A percentile compares a stretch with the other conserved stretches of the same genome.
phyloP scores from a whole-genome alignment of 2,888 invertebrate species.

The Metacarcinus magister region DNA sequence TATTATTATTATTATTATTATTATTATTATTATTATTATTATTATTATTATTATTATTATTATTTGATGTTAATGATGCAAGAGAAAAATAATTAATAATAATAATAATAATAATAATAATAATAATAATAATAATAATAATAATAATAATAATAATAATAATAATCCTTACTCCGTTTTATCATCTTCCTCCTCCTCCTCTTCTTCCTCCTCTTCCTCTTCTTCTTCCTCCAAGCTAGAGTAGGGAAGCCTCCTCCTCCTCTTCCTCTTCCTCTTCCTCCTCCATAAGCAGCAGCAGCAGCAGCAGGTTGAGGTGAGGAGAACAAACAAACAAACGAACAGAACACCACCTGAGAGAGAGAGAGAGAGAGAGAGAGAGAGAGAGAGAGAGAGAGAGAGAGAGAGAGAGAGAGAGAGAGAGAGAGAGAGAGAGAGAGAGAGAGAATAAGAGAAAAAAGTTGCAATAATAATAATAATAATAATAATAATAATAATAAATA shows the following conservation, averaged over 20 bases:
- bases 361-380: neutral
- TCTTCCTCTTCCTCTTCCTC: no score
- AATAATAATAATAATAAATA: neutral
- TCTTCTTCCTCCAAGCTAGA: neutral
- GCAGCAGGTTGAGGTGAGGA: neutral
- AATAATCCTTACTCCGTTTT: neutral
- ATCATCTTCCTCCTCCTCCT: neutral
- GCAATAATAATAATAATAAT: no score
- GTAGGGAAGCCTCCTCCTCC: no score
- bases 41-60: no score
- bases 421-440: no score
- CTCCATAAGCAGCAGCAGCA: no score
- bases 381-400: neutral
- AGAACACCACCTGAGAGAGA: neutral
- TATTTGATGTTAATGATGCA: no score
- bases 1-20: no score
- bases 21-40: no score
- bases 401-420: no score
- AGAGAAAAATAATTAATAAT: no score
- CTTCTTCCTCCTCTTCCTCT: slow-evolving; percentile 10
- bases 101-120: neutral
- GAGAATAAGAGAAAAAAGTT: no score
- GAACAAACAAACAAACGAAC: neutral
- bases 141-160: slow-evolving; percentile 19
- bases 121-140: neutral